phyloP scores from a whole-genome alignment of 2,888 invertebrate genomes.

The Eudasyphora cyanicolor region DNA sequence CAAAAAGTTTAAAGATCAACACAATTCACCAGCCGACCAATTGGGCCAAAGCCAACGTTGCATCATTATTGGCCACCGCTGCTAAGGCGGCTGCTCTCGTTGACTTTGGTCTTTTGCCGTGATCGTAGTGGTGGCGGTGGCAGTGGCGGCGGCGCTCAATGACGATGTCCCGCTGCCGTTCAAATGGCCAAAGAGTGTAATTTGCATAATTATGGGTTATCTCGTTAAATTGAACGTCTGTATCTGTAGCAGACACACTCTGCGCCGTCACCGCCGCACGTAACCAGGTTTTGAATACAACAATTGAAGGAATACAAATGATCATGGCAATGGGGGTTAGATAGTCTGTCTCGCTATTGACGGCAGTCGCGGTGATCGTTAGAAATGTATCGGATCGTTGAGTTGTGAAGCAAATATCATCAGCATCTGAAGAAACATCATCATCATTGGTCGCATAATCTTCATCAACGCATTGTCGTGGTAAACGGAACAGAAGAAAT shows the following conservation, averaged over 20 bases:
- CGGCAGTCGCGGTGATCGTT: conserved; percentile 45
- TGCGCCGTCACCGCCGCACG: not conserved
- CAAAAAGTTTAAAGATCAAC: conserved; percentile 42
- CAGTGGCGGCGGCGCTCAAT: conserved; percentile 59
- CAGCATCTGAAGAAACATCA: not conserved
- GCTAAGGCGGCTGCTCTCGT: not conserved
- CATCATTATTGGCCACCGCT: conserved; percentile 46
- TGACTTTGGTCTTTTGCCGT: too few species aligned
- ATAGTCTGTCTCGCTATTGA: not conserved
- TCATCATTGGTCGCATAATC: not conserved
- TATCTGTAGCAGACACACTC: conserved; percentile 48
- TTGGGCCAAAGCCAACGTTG: not conserved
- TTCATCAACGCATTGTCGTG: not conserved
- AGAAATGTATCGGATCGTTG: conserved; percentile 53
- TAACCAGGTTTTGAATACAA: conserved; percentile 3
- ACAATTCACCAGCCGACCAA: conserved; percentile 55
- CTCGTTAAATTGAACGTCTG: conserved; percentile 65
- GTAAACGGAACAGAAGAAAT: conserved; percentile 12
- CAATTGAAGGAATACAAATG: too few species aligned
- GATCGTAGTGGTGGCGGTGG: conserved; percentile 16
- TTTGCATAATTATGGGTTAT: conserved; percentile 66
- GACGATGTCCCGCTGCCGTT: conserved; percentile 58
- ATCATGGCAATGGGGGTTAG: not conserved
- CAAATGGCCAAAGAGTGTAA: conserved; percentile 58
- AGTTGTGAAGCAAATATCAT: conserved; percentile 21